Evolutionary conservation across 2,888 invertebrate species (phyloP), one percentile per base, ranked within the genome.

Genomic region (Mesorhabditis spiculigera): DNA sequence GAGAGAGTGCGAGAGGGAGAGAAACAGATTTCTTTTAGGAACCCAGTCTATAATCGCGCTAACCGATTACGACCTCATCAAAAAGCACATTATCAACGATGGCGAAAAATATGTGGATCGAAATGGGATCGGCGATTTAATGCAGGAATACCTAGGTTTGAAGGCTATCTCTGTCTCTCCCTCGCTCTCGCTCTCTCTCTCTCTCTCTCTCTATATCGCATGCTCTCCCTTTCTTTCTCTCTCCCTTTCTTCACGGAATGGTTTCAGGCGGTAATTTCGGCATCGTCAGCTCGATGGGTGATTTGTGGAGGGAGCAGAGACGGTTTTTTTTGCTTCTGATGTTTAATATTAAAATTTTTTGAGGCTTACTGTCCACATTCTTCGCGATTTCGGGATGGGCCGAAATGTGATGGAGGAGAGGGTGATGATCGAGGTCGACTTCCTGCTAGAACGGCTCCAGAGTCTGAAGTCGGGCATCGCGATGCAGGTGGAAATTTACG

Each of bases 371-470:
- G 45, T 76, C n/a, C 74, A 73, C 62, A 69, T 71, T 8, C 67
- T 76, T 10, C 63, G 70, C 41, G 76, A 76, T 70, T 74, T 76
- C n/a, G 76, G 76, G 0, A n/a, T 76, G 10, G 74, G 74, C 5
- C 74, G 72, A 41, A 72, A 72, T 42, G 10, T 63, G 16, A 74
- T 76, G 74, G 68, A 73, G 63, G 65, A 75, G 43, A 68, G 64
- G 65, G 67, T 64, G 6, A 45, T 71, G 63, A 43, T 69, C 4
- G 76, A 76, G 66, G 69, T 76, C 43, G 74, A 74, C 8, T 73
- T 70, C 6, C 43, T 66, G 28, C 69, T 67, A 42, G 66, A 71
- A n/a, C 69, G 65, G 44, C 68, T 72, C 10, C 68, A 63, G 28
- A 62, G 65, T n/a, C 42, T 65, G 50, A 71, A 68, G 1, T 66